Evolutionary conservation across 2,797 vertebrate genomes (phyloP).

Genomic region (Ctenopoma kingsleyae): DNA sequence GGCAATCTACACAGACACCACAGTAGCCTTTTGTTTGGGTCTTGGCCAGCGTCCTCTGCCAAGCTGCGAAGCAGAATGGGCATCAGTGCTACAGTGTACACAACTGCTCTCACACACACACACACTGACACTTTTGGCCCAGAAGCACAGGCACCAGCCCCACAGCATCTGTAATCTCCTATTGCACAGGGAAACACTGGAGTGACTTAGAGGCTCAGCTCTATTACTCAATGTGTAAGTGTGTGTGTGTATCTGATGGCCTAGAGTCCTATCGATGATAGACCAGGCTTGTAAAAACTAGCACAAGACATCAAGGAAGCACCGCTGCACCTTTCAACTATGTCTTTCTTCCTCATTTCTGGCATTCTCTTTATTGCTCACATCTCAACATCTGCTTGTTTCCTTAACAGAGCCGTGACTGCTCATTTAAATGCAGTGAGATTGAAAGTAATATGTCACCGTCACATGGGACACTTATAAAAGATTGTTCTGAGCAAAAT

Average conservation of each 20-base stretch:
- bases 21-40: slow-evolving; percentile 79
- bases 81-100: slow-evolving; percentile 65
- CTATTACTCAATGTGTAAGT: slow-evolving; percentile 50
- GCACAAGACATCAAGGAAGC: slow-evolving; percentile 52
- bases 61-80: slow-evolving; percentile 70
- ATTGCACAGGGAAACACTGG: slow-evolving; percentile 83
- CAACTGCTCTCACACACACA: slow-evolving; percentile 27
- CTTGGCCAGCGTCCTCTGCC: slow-evolving; percentile 73
- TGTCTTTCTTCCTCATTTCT: slow-evolving; percentile 1
- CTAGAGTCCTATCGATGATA: slow-evolving; percentile 50
- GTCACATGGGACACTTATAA: slow-evolving; percentile 2
- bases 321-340: slow-evolving; percentile 44
- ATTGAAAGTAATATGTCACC: neutral
- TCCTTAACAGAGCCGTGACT: neutral
- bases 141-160: slow-evolving; percentile 76
- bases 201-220: slow-evolving; percentile 80
- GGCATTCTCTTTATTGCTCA: neutral
- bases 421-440: neutral
- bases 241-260: slow-evolving; percentile 21
- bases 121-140: slow-evolving; percentile 50
- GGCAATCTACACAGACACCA: slow-evolving; percentile 76
- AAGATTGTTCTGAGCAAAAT: slow-evolving; percentile 16
- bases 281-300: slow-evolving; percentile 46
- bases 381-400: neutral
- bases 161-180: slow-evolving; percentile 87